These are phyloP conservation scores for Platerodrilus igneus DNA, from an alignment of 2,888 invertebrate species.

Conservation along the genomic window DNA sequence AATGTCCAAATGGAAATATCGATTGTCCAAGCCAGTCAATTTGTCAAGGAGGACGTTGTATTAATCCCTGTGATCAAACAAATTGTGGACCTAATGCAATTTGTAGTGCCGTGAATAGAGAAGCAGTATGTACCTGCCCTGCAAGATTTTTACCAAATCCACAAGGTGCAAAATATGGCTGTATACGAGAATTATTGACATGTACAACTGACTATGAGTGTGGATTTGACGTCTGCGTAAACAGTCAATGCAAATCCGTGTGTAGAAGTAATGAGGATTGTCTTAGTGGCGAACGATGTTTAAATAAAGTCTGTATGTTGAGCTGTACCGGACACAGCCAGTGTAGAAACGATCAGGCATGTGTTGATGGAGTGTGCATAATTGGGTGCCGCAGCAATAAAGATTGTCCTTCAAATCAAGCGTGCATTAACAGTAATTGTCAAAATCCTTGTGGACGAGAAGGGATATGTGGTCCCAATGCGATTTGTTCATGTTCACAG, in stretches of 20 bases:
- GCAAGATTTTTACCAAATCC: slow-evolving; percentile 69
- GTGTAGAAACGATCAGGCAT: slow-evolving; percentile 75
- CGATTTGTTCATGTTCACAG: slow-evolving; percentile 69
- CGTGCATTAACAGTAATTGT: slow-evolving; percentile 82
- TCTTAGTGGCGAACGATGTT: slow-evolving; percentile 71
- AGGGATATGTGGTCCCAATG: slow-evolving; percentile 79
- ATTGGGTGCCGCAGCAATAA: slow-evolving; percentile 81
- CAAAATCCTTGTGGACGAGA: slow-evolving; percentile 74
- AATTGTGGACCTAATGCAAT: slow-evolving; percentile 74
- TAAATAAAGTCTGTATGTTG: slow-evolving; percentile 72
- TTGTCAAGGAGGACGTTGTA: slow-evolving; percentile 67
- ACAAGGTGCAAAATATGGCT: slow-evolving; percentile 61
- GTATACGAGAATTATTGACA: slow-evolving; percentile 62
- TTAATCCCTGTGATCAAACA: slow-evolving; percentile 75
- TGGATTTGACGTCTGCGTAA: slow-evolving; percentile 70
- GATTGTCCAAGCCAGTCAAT: slow-evolving; percentile 74
- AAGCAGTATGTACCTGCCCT: slow-evolving; percentile 75
- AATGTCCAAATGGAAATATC: slow-evolving; percentile 64
- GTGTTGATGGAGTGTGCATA: slow-evolving; percentile 72
- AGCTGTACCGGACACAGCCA: slow-evolving; percentile 78
- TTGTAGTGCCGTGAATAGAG: slow-evolving; percentile 72
- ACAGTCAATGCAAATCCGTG: slow-evolving; percentile 78
- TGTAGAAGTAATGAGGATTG: slow-evolving; percentile 76
- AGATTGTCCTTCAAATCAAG: slow-evolving; percentile 70
- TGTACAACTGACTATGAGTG: slow-evolving; percentile 74